Conservation (phyloP, 2,888 invertebrate species). For the Syrphus vitripennis region DNA sequence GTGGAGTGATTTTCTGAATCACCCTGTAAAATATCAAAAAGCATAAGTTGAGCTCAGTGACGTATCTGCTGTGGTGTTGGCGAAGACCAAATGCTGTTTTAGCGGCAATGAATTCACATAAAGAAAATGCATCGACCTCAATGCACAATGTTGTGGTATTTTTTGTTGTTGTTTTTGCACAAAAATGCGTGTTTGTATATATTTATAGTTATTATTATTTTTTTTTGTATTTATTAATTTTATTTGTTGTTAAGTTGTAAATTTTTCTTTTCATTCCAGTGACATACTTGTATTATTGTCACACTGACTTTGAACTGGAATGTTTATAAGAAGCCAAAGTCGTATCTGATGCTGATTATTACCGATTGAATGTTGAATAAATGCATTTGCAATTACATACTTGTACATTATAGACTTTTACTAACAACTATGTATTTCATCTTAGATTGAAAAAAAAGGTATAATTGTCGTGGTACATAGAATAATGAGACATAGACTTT, state of each 20-base stretch:
- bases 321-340: slow-evolving; percentile 3
- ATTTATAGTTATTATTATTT: background rate
- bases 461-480: background rate
- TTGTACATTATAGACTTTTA: background rate
- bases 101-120: background rate
- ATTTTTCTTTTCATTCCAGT: slow-evolving; percentile 27
- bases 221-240: background rate
- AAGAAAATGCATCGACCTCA: slow-evolving; percentile 62
- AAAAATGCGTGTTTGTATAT: slow-evolving; percentile 49
- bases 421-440: too few relatives aligned
- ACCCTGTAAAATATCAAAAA: background rate
- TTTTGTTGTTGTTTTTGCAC: background rate
- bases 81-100: background rate
- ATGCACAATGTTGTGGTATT: slow-evolving; percentile 31
- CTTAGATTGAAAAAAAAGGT: background rate
- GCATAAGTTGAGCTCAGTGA: background rate
- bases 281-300: slow-evolving; percentile 61
- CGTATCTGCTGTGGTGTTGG: background rate
- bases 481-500: background rate
- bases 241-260: background rate
- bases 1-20: background rate
- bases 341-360: background rate
- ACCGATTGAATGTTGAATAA: background rate
- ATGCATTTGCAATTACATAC: slow-evolving; percentile 10
- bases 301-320: slow-evolving; percentile 57